phyloP scores from a whole-genome alignment of 1,140 invertebrate genomes.

The Drosophila hydei region DNA sequence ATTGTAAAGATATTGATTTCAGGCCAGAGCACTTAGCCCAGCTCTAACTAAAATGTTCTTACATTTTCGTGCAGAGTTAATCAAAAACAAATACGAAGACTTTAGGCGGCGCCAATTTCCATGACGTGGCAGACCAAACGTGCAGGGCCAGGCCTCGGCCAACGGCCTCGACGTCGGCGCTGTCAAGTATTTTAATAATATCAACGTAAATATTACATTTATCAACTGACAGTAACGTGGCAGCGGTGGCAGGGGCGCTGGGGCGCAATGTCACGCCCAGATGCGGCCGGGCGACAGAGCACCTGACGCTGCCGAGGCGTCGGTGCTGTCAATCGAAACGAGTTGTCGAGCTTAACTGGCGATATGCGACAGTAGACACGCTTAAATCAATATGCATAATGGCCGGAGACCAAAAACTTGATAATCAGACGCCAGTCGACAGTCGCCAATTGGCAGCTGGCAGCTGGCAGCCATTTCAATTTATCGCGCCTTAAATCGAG shows the following conservation, averaged over 20 bases:
- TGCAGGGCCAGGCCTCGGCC: constrained; percentile 3
- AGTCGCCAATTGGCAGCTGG: constrained; percentile 8
- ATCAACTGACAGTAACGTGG: constrained; percentile 35
- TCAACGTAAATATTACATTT: constrained; percentile 59
- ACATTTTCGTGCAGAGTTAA: too few species aligned
- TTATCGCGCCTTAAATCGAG: constrained; percentile 30
- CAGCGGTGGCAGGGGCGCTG: neutral
- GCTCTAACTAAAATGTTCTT: too few species aligned
- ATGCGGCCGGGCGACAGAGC: constrained; percentile 10
- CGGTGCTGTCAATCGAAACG: neutral
- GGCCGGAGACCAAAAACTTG: neutral
- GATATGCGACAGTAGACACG: neutral
- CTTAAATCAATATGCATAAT: constrained; percentile 36
- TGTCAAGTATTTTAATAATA: constrained; percentile 58
- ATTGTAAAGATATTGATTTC: too few species aligned
- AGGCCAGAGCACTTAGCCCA: too few species aligned
- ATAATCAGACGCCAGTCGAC: constrained; percentile 25
- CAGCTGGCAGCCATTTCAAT: constrained; percentile 51
- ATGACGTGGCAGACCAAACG: neutral
- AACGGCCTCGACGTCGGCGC: constrained; percentile 1
- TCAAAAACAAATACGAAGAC: too few species aligned
- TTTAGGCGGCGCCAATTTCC: too few species aligned
- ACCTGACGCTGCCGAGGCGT: constrained; percentile 16
- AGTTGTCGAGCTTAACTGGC: neutral
- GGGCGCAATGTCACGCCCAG: constrained; percentile 41